Percentiles rank a stretch among this genome's conserved stretches.
Evolutionary conservation across 1,140 invertebrate genomes (phyloP).

Genomic region (Coenobita brevimanus): DNA sequence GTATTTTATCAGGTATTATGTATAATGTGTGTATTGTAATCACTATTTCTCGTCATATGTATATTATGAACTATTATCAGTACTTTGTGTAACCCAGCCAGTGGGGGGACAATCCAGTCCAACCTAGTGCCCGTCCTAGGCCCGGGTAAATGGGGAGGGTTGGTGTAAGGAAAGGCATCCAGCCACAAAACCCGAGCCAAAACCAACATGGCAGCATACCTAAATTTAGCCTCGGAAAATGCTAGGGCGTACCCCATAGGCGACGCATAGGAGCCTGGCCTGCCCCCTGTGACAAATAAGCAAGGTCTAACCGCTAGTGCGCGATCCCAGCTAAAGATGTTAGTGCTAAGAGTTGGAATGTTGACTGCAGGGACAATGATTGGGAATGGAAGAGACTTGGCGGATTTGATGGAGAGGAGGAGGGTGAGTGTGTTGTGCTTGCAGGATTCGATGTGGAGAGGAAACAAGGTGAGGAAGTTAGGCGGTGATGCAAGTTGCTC

Average conservation of each 20-base stretch:
- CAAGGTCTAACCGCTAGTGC: neutral
- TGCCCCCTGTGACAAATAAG: too few species aligned
- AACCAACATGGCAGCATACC: neutral
- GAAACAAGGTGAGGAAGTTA: neutral
- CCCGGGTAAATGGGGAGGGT: too few species aligned
- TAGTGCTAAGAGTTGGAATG: neutral
- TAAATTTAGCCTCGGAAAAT: neutral
- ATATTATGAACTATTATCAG: too few species aligned
- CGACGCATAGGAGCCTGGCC: too few species aligned
- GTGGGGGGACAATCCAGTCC: neutral
- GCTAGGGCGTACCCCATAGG: too few species aligned
- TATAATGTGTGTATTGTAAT: too few species aligned
- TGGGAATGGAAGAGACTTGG: neutral
- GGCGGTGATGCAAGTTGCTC: neutral
- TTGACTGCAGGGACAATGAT: neutral
- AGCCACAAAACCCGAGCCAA: neutral
- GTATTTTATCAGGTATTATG: too few species aligned
- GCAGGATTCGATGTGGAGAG: neutral
- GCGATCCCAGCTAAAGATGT: neutral
- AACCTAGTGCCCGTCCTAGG: neutral
- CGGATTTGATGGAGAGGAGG: neutral
- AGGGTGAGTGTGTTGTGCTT: constrained; percentile 1
- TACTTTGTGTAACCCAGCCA: too few species aligned
- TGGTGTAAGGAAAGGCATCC: too few species aligned
- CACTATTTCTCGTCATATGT: too few species aligned